Percentiles rank a stretch among this genome's conserved stretches.
These are phyloP conservation scores for Potorous gilbertii DNA, from an alignment of 2,797 vertebrate genomes.

Conservation along the genomic window DNA sequence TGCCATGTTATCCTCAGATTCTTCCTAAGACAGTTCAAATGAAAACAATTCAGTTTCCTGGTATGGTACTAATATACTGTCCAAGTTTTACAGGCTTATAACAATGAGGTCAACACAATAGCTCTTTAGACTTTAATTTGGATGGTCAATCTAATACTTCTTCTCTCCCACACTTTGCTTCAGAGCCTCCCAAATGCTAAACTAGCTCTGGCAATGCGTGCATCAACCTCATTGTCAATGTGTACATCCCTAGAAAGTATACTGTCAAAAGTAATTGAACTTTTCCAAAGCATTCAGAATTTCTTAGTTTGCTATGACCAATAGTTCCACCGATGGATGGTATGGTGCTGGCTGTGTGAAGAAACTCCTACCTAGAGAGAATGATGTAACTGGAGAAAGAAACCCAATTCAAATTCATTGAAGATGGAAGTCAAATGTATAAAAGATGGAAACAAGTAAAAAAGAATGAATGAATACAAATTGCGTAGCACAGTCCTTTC, in stretches of 20 bases:
- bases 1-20: not conserved
- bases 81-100: not conserved
- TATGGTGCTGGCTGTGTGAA: not conserved
- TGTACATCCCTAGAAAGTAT: not conserved
- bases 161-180: not conserved
- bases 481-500: not conserved
- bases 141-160: not conserved
- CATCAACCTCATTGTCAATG: not conserved
- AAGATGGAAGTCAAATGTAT: not conserved
- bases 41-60: not conserved
- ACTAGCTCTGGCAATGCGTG: not conserved
- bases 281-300: not conserved
- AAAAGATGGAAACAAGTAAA: not conserved
- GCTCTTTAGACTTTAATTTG: not conserved
- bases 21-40: not conserved
- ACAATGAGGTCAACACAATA: not conserved
- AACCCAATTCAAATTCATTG: not conserved
- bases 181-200: not conserved
- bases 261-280: not conserved
- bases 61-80: not conserved
- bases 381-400: not conserved
- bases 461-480: not conserved
- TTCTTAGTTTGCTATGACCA: too few species aligned
- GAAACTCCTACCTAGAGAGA: not conserved
- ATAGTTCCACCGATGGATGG: too few species aligned